Evolutionary conservation across 1,140 invertebrate genomes (phyloP), one percentile per base, ranked within the genome.

Genomic region (Sipha flava): DNA sequence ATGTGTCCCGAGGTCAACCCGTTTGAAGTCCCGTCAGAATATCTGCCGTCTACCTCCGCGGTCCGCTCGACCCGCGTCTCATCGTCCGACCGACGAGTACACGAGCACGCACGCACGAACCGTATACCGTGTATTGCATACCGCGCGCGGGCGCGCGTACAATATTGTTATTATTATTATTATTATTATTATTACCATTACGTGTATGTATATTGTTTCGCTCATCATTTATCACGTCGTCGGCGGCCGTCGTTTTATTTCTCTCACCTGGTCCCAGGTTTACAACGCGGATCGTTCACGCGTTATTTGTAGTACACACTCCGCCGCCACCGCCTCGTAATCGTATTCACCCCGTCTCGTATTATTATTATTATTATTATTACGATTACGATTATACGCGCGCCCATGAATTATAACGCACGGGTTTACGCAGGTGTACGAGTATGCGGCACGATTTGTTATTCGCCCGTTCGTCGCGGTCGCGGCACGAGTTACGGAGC

Each of bases 181-280:
- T n/a, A n/a, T n/a, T n/a, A n/a, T n/a, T 52, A 62, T 62, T 62
- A 62, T 62, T 62, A 62, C 57, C 29, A n/a, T n/a, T n/a, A n/a
- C 40, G 40, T 10, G 9, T 43, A 26, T 43, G n/a, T 43, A 26
- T 75, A 57, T 75, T 57, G 72, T 75, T 75, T 54, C 29, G 72
- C 72, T 75, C 49, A 37, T 75, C 72, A 54, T 75, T 75, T 75
- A 75, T 75, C 72, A 75, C 70, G 70, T 54, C 37, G 62, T n/a
- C 62, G n/a, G 31, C 68, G 40, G 21, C n/a, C 68, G 70, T 54
- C 49, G 47, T 75, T 75, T 75, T 54, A 54, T 75, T 54, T 75
- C 72, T 75, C 72, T 75, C 72, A 75, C 72, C 72, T 57, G 72
- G 54, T n/a, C 72, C n/a, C n/a, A n/a, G 49, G 49, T 47, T 45